A percentile compares a stretch with the other conserved stretches of the same genome.
Evolutionary conservation across 2,797 vertebrate genomes (phyloP).

Genomic region (Spheniscus humboldti): DNA sequence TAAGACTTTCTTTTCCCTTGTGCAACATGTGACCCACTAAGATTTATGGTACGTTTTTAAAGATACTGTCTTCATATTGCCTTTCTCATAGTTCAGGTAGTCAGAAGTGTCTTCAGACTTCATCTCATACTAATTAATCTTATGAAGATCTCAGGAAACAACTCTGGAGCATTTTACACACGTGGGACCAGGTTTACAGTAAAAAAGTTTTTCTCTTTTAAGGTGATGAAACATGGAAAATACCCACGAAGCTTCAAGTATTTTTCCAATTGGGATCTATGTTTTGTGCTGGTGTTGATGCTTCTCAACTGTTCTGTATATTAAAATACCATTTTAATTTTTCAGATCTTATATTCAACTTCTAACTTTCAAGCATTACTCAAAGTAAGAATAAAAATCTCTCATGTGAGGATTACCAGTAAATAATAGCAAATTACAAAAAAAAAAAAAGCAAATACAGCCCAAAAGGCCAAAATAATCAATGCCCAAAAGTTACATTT

Average conservation of each 20-base stretch:
- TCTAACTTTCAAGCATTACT: background rate
- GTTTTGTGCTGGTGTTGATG: background rate
- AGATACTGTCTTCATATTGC: background rate
- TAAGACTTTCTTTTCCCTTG: background rate
- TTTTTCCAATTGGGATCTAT: background rate
- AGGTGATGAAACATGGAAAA: background rate
- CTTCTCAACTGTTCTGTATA: background rate
- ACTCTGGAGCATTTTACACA: background rate
- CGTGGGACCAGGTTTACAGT: background rate
- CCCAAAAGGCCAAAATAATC: background rate
- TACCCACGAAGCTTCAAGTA: background rate
- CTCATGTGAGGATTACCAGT: background rate
- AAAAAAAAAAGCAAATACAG: background rate
- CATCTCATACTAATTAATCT: background rate
- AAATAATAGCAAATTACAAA: background rate
- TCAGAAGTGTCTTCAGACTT: background rate
- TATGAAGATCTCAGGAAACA: background rate
- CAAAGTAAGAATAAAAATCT: background rate
- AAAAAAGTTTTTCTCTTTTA: background rate
- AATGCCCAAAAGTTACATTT: background rate
- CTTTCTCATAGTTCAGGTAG: background rate
- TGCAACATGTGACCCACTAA: background rate
- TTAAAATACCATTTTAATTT: background rate
- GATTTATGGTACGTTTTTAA: background rate
- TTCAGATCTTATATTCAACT: background rate